Percentiles rank a stretch among this genome's conserved stretches.
Evolutionary conservation across 1,140 invertebrate genomes (phyloP).

Genomic region (Scaptomyza graminum): DNA sequence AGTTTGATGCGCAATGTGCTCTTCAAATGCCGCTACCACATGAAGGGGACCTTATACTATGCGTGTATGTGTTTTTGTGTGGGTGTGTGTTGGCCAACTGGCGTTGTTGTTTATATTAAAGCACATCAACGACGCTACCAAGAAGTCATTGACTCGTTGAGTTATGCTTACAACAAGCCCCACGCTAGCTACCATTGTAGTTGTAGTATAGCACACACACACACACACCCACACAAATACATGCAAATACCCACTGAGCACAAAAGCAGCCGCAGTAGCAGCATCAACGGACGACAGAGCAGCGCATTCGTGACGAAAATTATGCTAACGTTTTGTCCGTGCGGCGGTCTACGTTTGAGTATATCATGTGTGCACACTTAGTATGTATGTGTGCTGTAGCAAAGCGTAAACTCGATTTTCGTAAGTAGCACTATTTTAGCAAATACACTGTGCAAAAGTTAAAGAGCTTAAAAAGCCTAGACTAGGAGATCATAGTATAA

Average conservation of each 20-base stretch:
- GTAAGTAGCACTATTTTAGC: slow-evolving; percentile 22
- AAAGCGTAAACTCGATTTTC: slow-evolving; percentile 34
- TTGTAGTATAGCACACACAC: slow-evolving; percentile 35
- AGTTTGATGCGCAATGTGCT: slow-evolving; percentile 82
- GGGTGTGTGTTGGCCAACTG: slow-evolving; percentile 40
- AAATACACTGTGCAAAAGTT: slow-evolving; percentile 30
- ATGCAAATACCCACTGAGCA: slow-evolving; percentile 18
- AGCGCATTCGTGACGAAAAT: slow-evolving; percentile 81
- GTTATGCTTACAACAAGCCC: slow-evolving; percentile 74
- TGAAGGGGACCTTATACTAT: slow-evolving; percentile 32
- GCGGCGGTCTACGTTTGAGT: slow-evolving; percentile 54
- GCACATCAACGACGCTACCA: slow-evolving; percentile 83
- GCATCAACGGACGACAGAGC: slow-evolving; percentile 32
- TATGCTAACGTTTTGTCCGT: slow-evolving; percentile 79
- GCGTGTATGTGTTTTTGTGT: neutral
- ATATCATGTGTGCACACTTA: slow-evolving; percentile 30
- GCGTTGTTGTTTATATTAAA: slow-evolving; percentile 81
- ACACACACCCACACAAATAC: slow-evolving; percentile 2
- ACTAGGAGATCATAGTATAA: too few species aligned
- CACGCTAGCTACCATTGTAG: slow-evolving; percentile 35
- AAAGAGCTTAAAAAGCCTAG: slow-evolving; percentile 15
- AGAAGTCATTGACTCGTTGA: slow-evolving; percentile 84
- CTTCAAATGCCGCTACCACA: slow-evolving; percentile 69
- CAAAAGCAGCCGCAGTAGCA: slow-evolving; percentile 20
- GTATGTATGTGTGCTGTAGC: slow-evolving; percentile 31